Evolutionary conservation across 2,888 invertebrate species (phyloP), one percentile per base, ranked within the genome.

Genomic region (Thymelicus lineola): DNA sequence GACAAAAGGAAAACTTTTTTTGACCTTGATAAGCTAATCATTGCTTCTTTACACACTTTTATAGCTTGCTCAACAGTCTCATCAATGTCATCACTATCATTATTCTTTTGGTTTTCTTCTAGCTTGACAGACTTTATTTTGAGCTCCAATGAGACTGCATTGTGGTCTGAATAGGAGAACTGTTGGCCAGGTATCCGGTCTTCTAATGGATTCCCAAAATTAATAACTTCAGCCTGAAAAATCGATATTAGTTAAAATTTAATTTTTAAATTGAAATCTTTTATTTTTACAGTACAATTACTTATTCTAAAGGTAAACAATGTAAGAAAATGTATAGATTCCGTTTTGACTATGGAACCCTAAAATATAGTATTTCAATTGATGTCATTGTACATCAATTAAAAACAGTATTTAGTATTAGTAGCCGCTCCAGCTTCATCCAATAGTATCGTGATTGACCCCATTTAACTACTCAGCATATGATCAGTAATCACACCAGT

Each of bases 81-180:
- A 76, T 87, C 82, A 53, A 85, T 78, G 0, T 74, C 71, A 14
- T 77, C 75, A 35, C 83, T 80, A 50, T 78, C 81, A 68, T 78
- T 82, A 10, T 50, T 58, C 62, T 64, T 82, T 78, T 15, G 76
- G 79, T 67, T 77, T 70, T 6, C 65, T 68, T 80, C 83, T 20
- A 72, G 72, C 7, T 76, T 76, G 0, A 75, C 73, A 14, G 77
- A 76, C 68, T 75, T 84, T 0, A 91, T 60, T 42, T 76, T 77
- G 9, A 95, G 69, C 75, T 91, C 95, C 7, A 96, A 95, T 72
- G 95, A 88, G 7, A 98, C 96, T 14, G 97, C 98, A 88, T 98
- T 98, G 85, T 98, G 98, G 86, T 98, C 98, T 0, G 98, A 98
- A 87, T 96, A 98, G 78, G 98, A 98, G 79, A 96, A 97, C 66